A percentile compares a stretch with the other conserved stretches of the same genome.
phyloP scores from a whole-genome alignment of 2,113 vertebrate genomes.

The Sigmodon hispidus region DNA sequence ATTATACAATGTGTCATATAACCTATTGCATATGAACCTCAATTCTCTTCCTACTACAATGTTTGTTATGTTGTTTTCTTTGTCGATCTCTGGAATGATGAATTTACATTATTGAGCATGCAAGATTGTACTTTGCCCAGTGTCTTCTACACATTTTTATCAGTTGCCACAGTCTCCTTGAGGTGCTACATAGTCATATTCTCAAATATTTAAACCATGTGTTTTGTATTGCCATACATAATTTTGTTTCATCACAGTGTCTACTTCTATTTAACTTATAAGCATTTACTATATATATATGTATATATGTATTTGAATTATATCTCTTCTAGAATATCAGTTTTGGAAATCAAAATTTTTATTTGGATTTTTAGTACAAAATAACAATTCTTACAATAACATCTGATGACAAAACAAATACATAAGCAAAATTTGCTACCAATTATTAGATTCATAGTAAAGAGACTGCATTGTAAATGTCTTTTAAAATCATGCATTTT shows the following conservation, averaged over 20 bases:
- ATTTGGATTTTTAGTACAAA: rapidly evolving
- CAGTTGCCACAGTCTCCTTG: not conserved
- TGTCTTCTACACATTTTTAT: not conserved
- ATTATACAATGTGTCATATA: not conserved
- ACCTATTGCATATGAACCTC: not conserved
- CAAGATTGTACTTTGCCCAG: rapidly evolving
- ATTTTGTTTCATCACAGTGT: not conserved
- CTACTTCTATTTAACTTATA: not conserved
- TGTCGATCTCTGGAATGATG: not conserved
- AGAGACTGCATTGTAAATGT: not conserved
- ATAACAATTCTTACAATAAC: not conserved
- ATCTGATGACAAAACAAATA: not conserved
- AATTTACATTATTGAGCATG: not conserved
- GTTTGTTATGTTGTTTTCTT: not conserved
- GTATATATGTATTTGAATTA: not conserved
- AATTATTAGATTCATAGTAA: not conserved
- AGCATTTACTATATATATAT: not conserved
- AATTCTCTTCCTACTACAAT: not conserved
- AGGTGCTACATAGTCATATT: not conserved
- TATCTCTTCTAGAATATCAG: not conserved
- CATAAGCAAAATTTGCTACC: not conserved
- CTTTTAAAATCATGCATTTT: not conserved
- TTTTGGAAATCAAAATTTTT: not conserved
- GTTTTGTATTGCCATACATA: rapidly evolving
- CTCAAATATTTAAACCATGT: not conserved